Percentiles rank a stretch among this genome's conserved stretches.
These are phyloP conservation scores for Phodopus roborovskii DNA, from an alignment of 2,113 vertebrate species.

Conservation along the genomic window DNA sequence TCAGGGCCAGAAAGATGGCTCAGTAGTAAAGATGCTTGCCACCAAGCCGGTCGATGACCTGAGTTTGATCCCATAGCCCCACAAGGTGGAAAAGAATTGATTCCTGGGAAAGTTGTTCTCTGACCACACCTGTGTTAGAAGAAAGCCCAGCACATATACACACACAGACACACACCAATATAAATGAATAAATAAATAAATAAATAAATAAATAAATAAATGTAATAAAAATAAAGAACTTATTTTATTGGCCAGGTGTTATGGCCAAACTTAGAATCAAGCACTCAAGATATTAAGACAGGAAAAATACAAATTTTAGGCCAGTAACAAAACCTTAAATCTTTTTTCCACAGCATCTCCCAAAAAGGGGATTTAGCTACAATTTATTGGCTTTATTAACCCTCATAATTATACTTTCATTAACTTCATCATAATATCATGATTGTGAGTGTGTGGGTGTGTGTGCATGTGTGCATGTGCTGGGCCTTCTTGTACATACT, in stretches of 20 bases:
- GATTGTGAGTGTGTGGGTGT: not conserved
- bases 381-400: not conserved
- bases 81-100: not conserved
- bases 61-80: not conserved
- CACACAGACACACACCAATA: not conserved
- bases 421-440: not conserved
- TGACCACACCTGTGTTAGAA: not conserved
- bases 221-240: not conserved
- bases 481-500: too few relatives aligned
- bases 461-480: not conserved
- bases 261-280: not conserved
- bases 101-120: not conserved
- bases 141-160: too few relatives aligned
- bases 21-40: not conserved
- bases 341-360: not conserved
- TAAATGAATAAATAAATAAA: not conserved
- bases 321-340: not conserved
- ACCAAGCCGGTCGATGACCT: not conserved
- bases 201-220: not conserved
- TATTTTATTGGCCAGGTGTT: not conserved
- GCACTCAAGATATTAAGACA: not conserved
- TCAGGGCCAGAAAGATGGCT: not conserved
- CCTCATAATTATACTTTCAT: not conserved
- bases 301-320: not conserved
- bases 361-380: conserved; percentile 10